Base-by-base conservation (phyloP, 37 sponge, comb jelly and placozoan genomes). In the Geodia barretti region DNA sequence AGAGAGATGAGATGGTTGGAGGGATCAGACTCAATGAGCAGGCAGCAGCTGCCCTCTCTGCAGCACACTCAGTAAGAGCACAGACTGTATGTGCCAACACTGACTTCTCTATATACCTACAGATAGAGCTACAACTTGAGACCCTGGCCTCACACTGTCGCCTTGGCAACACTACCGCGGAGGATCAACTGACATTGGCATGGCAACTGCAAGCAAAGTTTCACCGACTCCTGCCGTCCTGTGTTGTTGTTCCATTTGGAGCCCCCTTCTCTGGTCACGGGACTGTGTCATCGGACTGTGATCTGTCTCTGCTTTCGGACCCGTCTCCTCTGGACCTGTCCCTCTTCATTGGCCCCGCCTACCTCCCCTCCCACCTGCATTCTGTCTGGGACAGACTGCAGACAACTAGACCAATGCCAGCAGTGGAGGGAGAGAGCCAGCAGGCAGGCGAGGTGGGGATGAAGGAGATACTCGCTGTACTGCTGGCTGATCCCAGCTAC, bases 251-350 rank as follows among this genome's bases (percentile, higher is more conserved):
- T 32, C 90, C 85, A n/a, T 89, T 84, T 75, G 90, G 90, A 1
- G 64, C 90, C 11, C 42, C 61, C 59, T 60, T 89, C 41, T 77
- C 90, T n/a, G 81, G 90, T 2, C 76, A 41, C 4, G 85, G 75
- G 14, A 80, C 85, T 38, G 32, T 41, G 30, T 78, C 79, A 24
- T 89, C 90, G 2, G 90, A 89, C 75, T 71, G 76, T 75, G 90
- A 89, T 39, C 19, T 84, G 60, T 79, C 66, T 32, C 69, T 89
- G 29, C n/a, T 89, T 11, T 75, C 81, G 2, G 65, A 89, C 17
- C 70, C 70, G 21, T 36, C 84, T 26, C 39, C 68, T 1, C 40
- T 62, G 66, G 75, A 80, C 35, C 62, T 23, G 38, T 23, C 32
- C 25, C 19, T 59, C 25, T 79, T 86, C 39, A n/a, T 66, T 21